Conservation (phyloP, 1,140 invertebrate species). For the Proales similis region DNA sequence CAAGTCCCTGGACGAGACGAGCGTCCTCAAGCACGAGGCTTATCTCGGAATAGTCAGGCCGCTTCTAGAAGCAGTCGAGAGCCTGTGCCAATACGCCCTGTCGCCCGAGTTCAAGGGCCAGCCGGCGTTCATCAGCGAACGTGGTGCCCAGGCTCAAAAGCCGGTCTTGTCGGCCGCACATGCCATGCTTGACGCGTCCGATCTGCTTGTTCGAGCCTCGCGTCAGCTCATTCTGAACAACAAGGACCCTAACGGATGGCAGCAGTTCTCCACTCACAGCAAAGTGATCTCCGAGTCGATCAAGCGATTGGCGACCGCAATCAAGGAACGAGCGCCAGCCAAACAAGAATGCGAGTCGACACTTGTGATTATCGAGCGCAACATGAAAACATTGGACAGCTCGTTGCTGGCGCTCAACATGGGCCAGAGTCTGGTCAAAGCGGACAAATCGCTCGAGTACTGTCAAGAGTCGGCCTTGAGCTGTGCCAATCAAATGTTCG, state of each 20-base stretch:
- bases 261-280: slow-evolving; percentile 79
- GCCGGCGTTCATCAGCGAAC: slow-evolving; percentile 74
- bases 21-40: slow-evolving; percentile 4
- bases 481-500: slow-evolving; percentile 57
- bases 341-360: slow-evolving; percentile 83
- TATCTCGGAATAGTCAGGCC: slow-evolving; percentile 68
- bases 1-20: slow-evolving; percentile 62
- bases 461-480: slow-evolving; percentile 67
- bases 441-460: slow-evolving; percentile 65
- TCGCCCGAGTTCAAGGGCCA: slow-evolving; percentile 84
- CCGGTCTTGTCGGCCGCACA: slow-evolving; percentile 76
- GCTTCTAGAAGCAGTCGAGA: slow-evolving; percentile 79
- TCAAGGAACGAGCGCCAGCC: slow-evolving; percentile 84
- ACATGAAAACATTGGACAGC: slow-evolving; percentile 74
- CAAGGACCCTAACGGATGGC: slow-evolving; percentile 85
- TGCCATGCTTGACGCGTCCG: slow-evolving; percentile 72
- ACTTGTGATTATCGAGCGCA: slow-evolving; percentile 67
- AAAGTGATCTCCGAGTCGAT: slow-evolving; percentile 92
- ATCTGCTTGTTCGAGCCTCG: slow-evolving; percentile 79
- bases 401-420: slow-evolving; percentile 71
- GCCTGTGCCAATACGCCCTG: slow-evolving; percentile 81
- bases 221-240: slow-evolving; percentile 79
- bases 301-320: slow-evolving; percentile 80
- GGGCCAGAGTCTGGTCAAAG: slow-evolving; percentile 67
- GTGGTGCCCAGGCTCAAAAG: slow-evolving; percentile 64